These are phyloP conservation scores for Emesis russula DNA, from an alignment of 2,888 invertebrate species.

Conservation along the genomic window DNA sequence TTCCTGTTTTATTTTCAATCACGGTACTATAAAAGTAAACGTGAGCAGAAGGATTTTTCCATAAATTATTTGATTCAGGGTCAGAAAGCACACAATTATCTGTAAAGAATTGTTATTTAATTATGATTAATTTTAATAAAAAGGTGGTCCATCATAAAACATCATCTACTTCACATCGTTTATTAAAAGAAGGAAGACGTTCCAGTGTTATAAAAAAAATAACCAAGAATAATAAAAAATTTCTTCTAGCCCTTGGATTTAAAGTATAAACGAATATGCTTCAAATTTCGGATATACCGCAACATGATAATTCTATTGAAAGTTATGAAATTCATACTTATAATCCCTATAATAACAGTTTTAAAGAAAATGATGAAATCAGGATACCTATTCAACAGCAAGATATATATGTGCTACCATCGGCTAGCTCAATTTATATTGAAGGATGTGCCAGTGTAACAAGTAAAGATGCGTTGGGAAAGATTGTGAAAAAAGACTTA, in stretches of 20 bases:
- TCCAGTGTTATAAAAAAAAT: constrained; percentile 14
- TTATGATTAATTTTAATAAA: too few relatives aligned
- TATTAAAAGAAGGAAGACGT: not conserved
- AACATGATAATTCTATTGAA: constrained; percentile 4
- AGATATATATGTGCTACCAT: not conserved
- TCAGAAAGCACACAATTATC: too few relatives aligned
- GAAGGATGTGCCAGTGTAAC: not conserved
- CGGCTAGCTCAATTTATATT: not conserved
- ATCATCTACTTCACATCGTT: too few relatives aligned
- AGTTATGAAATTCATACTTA: constrained; percentile 11
- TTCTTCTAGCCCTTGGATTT: constrained; percentile 17
- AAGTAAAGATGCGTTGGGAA: not conserved
- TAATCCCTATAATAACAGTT: not conserved
- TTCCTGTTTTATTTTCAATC: too few relatives aligned
- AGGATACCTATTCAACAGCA: constrained; percentile 9
- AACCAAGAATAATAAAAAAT: constrained; percentile 27
- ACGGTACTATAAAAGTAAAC: too few relatives aligned
- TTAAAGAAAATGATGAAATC: constrained; percentile 26
- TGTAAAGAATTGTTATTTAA: too few relatives aligned
- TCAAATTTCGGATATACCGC: not conserved
- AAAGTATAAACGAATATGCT: not conserved
- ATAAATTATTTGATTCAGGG: too few relatives aligned
- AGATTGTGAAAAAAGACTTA: not conserved
- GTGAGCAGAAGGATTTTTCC: too few relatives aligned
- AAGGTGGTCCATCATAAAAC: too few relatives aligned